Evolutionary conservation across 2,888 invertebrate genomes (phyloP), one percentile per base, ranked within the genome.

Genomic region (Ryuthela nishihirai): DNA sequence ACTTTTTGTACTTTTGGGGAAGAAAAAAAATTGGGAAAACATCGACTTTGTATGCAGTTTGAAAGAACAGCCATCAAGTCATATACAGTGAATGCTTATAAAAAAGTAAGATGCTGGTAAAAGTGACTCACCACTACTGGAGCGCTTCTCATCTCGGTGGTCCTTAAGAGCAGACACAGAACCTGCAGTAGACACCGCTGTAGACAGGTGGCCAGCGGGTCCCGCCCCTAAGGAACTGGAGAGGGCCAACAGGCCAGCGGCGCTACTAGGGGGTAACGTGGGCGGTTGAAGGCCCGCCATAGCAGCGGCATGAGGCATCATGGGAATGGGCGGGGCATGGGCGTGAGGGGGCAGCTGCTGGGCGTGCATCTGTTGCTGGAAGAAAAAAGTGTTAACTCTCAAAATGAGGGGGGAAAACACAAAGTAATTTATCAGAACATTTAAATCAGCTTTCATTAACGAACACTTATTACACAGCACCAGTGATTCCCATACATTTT

Each of bases 361-460:
- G 70, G 90, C 90, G 26, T 89, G 89, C 75, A 92, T 92, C 88
- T 92, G 90, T 78, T 92, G 92, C 77, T 92, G 91, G 18, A 48
- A 45, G 20, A 17, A 20, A 43, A 32, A 26, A 32, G n/a, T 35
- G 24, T 12, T 40, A 10, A 25, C 17, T 10, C n/a, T n/a, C n/a
- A n/a, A n/a, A n/a, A n/a, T n/a, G n/a, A n/a, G n/a, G n/a, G n/a
- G n/a, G n/a, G n/a, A n/a, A n/a, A n/a, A n/a, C n/a, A n/a, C n/a
- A n/a, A n/a, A n/a, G n/a, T n/a, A n/a, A n/a, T n/a, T n/a, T n/a
- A n/a, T n/a, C n/a, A n/a, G n/a, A n/a, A n/a, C n/a, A n/a, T n/a
- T n/a, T n/a, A n/a, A n/a, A n/a, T n/a, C n/a, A n/a, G n/a, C n/a
- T n/a, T n/a, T n/a, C n/a, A n/a, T n/a, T n/a, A n/a, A n/a, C n/a